Base-by-base conservation (phyloP, 2,113 vertebrate genomes). In the Nerophis lumbriciformis region DNA sequence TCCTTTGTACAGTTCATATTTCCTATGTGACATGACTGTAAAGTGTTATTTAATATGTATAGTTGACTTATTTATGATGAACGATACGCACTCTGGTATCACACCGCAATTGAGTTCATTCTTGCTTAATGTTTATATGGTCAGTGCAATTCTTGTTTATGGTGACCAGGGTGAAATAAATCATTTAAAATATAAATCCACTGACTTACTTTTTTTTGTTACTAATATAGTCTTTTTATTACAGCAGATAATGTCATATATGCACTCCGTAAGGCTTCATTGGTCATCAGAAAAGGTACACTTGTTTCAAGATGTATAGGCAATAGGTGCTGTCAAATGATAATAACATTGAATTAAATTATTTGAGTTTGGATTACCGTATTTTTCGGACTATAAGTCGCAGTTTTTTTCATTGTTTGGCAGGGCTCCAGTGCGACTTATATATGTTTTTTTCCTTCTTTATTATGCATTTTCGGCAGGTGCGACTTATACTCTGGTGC, bases 161-260 rank as follows among this genome's bases (percentile, higher is more conserved):
- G 75, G 78, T 84, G 71, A 81, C 60, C 61, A 70, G 75, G 64
- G 59, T 77, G 59, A 80, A 88, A 88, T 88, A 88, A 88, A 88
- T 74, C 69, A 67, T 61, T 38, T 60, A 8, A 60, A 60, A 48
- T 10, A 61, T 39, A 10, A n/a, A 53, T 73, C 61, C n/a, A 57
- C 5, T 14, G 28, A 52, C 55, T 4, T 21, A 16, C 19, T 44
- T 21, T 7, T 37, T 16, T n/a, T 55, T 10, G 14, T 48, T 70
- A 28, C 28, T 4, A 28, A 28, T 28, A 28, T 28, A 28, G 28
- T 28, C 28, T 28, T 28, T 28, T 28, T 28, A 2, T 28, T 28
- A 4, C 28, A 28, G 28, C 28, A 28, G 28, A 28, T 28, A 28
- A 2, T 28, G 28, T 28, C 68, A 14, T 28, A 53, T 66, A 73